Evolutionary conservation across 2,113 vertebrate genomes (phyloP).

Genomic region (Coreoperca whiteheadi): DNA sequence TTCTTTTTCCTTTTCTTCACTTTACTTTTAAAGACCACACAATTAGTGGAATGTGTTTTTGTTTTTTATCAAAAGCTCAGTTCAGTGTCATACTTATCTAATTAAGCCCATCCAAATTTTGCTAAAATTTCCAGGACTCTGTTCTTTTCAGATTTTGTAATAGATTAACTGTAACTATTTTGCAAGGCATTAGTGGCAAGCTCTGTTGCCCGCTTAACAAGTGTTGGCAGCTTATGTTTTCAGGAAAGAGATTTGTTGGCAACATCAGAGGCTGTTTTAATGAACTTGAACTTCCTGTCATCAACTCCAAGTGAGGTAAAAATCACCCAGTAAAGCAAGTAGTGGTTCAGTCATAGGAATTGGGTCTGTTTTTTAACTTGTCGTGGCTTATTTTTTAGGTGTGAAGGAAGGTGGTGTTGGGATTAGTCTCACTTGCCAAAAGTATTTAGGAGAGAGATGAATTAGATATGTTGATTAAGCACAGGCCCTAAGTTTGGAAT

Average conservation of each 20-base stretch:
- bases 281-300: conserved; percentile 25
- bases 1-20: background rate
- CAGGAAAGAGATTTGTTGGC: conserved; percentile 19
- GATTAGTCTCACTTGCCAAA: background rate
- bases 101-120: background rate
- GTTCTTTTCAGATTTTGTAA: background rate
- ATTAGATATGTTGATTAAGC: background rate
- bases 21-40: background rate
- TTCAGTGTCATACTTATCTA: background rate
- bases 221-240: conserved; percentile 18
- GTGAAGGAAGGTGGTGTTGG: background rate
- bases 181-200: background rate
- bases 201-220: background rate
- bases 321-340: conserved; percentile 1
- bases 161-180: conserved; percentile 3
- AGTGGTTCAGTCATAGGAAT: conserved; percentile 11
- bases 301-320: conserved; percentile 9
- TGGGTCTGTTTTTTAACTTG: background rate
- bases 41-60: background rate
- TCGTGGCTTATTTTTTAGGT: background rate
- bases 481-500: background rate
- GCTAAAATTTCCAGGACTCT: background rate
- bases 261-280: conserved; percentile 34
- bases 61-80: background rate
- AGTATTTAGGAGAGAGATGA: background rate